Base-by-base conservation (phyloP, 2,888 invertebrate species). In the Acanthococcus lagerstroemiae region DNA sequence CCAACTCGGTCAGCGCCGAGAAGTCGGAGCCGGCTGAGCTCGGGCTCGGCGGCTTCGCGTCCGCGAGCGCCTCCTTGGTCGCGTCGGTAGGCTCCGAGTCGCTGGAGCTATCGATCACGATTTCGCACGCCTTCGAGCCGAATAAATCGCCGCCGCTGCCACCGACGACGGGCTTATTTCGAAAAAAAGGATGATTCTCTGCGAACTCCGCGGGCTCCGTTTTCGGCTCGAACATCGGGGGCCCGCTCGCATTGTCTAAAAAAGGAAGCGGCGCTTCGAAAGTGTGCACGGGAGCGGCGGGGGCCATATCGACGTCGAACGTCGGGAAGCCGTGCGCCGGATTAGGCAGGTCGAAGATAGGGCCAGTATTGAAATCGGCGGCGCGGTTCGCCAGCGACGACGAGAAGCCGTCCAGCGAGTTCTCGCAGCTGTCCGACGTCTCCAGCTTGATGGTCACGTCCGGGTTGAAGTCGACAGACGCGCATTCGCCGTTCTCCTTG, bases 41-140 rank as follows among this genome's bases (percentile, higher is more conserved):
- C 22, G 61, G 61, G 25, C 61, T 61, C 2, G 61, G 61, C 24
- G 50, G 37, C 37, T 61, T 61, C 17, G 37, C 17, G 22, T 61
- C 61, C 19, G 52, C 52, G 24, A 52, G 19, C 52, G 24, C 30
- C 17, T 50, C 37, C 26, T 61, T 50, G 4, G 27, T 50, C 26
- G 50, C 48, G 9, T 50, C 52, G 15, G 37, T 19, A 21, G 50
- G 61, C 24, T 61, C 61, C 27, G 54, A 44, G 30, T 61, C 61
- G 61, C 61, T 61, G 19, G 61, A 61, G 25, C 61, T 61, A 26
- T 61, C 61, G n/a, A 61, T 61, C 0, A 61, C 61, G 37, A 61
- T 61, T 52, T 50, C 61, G 22, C 61, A 50, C 3, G 30, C 30
- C 52, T 52, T 61, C 24, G 44, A 17, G 17, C 1, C 50, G 54